A percentile compares a stretch with the other conserved stretches of the same genome.
Evolutionary conservation across 2,113 vertebrate species (phyloP).

Genomic region (Oenanthe melanoleuca): DNA sequence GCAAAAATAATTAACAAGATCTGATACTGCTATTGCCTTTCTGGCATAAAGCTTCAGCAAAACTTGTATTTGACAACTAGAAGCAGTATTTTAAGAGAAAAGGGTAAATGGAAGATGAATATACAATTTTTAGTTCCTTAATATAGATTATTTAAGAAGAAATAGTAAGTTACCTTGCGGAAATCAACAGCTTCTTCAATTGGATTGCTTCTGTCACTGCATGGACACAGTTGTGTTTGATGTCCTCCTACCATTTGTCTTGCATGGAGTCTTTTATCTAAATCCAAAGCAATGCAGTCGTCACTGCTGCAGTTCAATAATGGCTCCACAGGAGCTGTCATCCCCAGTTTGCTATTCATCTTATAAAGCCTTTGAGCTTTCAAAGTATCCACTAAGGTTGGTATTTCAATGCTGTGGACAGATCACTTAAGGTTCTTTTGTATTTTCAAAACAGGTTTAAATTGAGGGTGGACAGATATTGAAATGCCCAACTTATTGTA

Average conservation of each 20-base stretch:
- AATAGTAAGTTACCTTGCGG: slow-evolving; percentile 87
- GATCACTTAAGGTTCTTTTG: slow-evolving; percentile 80
- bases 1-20: slow-evolving; percentile 71
- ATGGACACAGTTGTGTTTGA: slow-evolving; percentile 96
- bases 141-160: slow-evolving; percentile 89
- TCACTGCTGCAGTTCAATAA: slow-evolving; percentile 95
- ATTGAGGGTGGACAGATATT: slow-evolving; percentile 66
- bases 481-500: slow-evolving; percentile 70
- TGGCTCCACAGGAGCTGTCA: slow-evolving; percentile 93
- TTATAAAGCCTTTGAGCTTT: slow-evolving; percentile 87
- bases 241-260: slow-evolving; percentile 96
- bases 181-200: slow-evolving; percentile 92
- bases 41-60: slow-evolving; percentile 16
- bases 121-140: slow-evolving; percentile 81
- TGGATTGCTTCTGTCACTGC: slow-evolving; percentile 95
- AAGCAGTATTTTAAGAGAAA: slow-evolving; percentile 70
- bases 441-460: slow-evolving; percentile 75
- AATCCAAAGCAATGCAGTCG: slow-evolving; percentile 97
- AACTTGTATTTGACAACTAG: slow-evolving; percentile 48
- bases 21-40: slow-evolving; percentile 46
- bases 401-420: slow-evolving; percentile 78
- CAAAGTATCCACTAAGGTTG: slow-evolving; percentile 80
- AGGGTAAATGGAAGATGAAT: slow-evolving; percentile 82
- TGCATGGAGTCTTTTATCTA: slow-evolving; percentile 97
- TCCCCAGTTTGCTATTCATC: slow-evolving; percentile 95